These are phyloP conservation scores for Equus quagga DNA, from an alignment of 2,113 vertebrate genomes.

Conservation along the genomic window DNA sequence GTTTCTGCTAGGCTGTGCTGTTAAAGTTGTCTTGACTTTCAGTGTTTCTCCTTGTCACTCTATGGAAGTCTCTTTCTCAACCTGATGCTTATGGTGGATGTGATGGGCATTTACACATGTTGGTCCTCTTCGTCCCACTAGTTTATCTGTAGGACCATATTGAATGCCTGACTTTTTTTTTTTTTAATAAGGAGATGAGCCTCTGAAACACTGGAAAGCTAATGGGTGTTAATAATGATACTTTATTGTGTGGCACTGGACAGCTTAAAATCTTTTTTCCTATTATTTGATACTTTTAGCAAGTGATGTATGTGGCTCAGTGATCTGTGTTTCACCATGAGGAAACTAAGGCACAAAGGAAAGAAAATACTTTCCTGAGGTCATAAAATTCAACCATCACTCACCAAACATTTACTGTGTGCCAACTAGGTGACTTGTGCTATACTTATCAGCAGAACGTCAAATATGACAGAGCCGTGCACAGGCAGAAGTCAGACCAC, in stretches of 20 bases:
- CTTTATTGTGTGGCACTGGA: neutral
- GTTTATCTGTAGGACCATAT: neutral
- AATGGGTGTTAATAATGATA: neutral
- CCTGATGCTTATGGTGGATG: neutral
- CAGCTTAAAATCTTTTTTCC: neutral
- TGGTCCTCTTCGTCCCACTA: neutral
- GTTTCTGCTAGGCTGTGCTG: neutral
- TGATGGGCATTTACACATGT: neutral
- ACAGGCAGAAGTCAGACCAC: neutral
- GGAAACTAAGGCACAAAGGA: neutral
- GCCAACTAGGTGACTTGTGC: neutral
- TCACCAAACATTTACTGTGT: neutral
- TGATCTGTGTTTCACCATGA: neutral
- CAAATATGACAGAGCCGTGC: neutral
- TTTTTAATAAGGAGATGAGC: neutral
- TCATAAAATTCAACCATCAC: neutral
- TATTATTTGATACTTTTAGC: neutral
- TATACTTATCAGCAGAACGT: neutral
- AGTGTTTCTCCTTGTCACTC: neutral
- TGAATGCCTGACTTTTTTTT: neutral
- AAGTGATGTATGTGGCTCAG: neutral
- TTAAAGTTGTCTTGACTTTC: neutral
- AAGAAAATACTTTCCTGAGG: constrained; percentile 11
- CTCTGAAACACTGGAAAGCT: neutral
- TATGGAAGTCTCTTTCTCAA: neutral